A percentile compares a stretch with the other conserved stretches of the same genome.
These are phyloP conservation scores for Erannis defoliaria DNA, from an alignment of 2,888 invertebrate species.

Conservation along the genomic window DNA sequence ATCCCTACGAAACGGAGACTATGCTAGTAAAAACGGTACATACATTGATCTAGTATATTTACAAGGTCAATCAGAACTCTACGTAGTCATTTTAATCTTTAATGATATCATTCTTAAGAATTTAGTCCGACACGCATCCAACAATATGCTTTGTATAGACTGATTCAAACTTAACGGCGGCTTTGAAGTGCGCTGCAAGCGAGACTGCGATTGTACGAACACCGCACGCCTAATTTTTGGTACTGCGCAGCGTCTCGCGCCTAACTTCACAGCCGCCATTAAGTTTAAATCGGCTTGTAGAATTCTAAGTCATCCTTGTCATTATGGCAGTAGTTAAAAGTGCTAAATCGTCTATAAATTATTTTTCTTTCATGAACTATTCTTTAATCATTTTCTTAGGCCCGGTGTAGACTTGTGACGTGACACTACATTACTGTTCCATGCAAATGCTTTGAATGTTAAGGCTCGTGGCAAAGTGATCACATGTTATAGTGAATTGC, in stretches of 20 bases:
- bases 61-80: slow-evolving; percentile 19
- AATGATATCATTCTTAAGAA: slow-evolving; percentile 1
- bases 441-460: background rate
- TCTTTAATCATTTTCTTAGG: background rate
- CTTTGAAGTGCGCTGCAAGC: too few species aligned
- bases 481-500: background rate
- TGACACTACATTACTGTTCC: background rate
- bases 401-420: background rate
- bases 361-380: slow-evolving; percentile 17
- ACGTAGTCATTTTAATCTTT: slow-evolving; percentile 5
- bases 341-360: slow-evolving; percentile 23
- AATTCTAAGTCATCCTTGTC: slow-evolving; percentile 20
- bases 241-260: too few species aligned
- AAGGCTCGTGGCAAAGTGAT: background rate
- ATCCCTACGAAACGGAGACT: slow-evolving; percentile 19
- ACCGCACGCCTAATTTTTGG: too few species aligned
- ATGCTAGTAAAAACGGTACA: slow-evolving; percentile 22
- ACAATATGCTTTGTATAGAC: background rate
- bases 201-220: too few species aligned
- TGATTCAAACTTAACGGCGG: too few species aligned
- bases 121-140: background rate
- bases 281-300: too few species aligned
- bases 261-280: too few species aligned
- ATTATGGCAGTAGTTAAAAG: slow-evolving; percentile 32
- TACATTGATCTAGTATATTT: slow-evolving; percentile 14